phyloP scores from a whole-genome alignment of 2,113 vertebrate genomes.

The Gnathonemus longibarbis region DNA sequence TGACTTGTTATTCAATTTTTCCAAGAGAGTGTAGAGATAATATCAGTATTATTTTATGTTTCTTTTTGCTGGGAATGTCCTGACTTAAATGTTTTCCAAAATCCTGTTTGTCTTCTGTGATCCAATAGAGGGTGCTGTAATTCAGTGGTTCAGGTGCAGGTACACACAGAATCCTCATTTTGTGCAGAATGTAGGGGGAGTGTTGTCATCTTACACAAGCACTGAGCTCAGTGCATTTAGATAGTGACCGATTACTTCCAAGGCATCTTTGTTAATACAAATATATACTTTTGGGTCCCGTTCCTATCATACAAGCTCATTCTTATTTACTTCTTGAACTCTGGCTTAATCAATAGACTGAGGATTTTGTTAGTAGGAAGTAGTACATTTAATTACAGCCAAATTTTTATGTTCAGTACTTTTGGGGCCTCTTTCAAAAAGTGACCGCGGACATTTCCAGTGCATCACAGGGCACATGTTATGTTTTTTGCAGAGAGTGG shows the following conservation, averaged over 20 bases:
- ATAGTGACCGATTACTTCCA: not conserved
- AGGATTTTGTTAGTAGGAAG: not conserved
- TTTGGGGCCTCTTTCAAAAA: not conserved
- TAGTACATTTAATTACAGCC: not conserved
- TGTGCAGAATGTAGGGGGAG: not conserved
- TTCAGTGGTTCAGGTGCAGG: not conserved
- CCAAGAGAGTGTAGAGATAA: not conserved
- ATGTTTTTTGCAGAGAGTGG: not conserved
- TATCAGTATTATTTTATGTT: not conserved
- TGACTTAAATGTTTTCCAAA: not conserved
- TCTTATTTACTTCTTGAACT: not conserved
- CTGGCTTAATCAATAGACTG: not conserved
- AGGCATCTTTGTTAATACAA: not conserved
- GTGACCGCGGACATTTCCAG: not conserved
- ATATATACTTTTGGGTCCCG: not conserved
- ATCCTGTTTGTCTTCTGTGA: not conserved
- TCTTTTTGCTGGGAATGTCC: not conserved
- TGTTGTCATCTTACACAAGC: not conserved
- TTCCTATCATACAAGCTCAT: not conserved
- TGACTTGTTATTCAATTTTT: not conserved
- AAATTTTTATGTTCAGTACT: not conserved
- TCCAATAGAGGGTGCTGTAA: constrained; percentile 18
- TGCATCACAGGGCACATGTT: not conserved
- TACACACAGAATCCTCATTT: not conserved
- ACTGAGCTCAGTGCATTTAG: not conserved